phyloP scores from a whole-genome alignment of 2,797 vertebrate species.

The Uromys caudimaculatus region DNA sequence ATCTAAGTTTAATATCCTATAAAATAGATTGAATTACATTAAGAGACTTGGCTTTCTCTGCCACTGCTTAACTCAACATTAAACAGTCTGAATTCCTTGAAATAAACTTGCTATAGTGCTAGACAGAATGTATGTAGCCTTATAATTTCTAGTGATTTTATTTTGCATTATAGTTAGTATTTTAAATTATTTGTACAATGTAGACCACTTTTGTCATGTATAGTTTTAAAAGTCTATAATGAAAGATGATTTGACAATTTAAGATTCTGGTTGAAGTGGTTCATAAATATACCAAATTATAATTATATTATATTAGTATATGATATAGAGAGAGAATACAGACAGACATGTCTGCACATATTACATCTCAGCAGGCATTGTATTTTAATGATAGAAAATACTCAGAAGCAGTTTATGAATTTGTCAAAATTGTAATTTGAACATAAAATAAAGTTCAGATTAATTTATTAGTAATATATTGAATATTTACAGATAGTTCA shows the following conservation, averaged over 20 bases:
- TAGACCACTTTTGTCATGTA: not conserved
- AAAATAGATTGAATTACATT: not conserved
- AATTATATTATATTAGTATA: not conserved
- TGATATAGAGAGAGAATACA: not conserved
- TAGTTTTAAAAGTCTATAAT: not conserved
- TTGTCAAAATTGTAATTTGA: not conserved
- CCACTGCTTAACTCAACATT: not conserved
- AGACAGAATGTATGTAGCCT: not conserved
- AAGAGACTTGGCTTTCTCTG: not conserved
- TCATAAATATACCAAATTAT: slow-evolving; percentile 12
- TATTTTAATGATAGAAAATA: not conserved
- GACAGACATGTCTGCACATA: not conserved
- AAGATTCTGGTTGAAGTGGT: not conserved
- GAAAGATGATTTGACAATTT: not conserved
- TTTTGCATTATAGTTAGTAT: slow-evolving; percentile 21
- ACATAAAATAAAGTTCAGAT: not conserved
- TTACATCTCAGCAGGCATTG: not conserved
- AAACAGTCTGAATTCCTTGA: not conserved
- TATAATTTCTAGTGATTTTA: not conserved
- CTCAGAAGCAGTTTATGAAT: not conserved
- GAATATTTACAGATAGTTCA: not conserved
- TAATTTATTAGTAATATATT: not conserved
- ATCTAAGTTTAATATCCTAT: not conserved
- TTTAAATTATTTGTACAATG: slow-evolving; percentile 1
- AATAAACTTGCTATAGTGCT: not conserved